phyloP scores from a whole-genome alignment of 2,888 invertebrate genomes.

The Adineta ricciae region DNA sequence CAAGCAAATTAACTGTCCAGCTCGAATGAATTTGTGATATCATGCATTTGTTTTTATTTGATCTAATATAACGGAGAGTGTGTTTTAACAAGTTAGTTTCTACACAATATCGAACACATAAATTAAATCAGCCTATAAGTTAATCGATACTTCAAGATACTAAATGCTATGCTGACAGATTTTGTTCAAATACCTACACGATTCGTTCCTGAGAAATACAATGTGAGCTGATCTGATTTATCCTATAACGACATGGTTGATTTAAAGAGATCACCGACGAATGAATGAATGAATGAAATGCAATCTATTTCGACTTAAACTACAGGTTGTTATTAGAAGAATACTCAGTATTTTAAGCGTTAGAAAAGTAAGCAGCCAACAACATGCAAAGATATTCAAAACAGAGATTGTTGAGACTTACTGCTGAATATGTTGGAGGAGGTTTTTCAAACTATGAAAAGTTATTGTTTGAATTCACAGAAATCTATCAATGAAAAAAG shows the following conservation, averaged over 20 bases:
- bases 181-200: background rate
- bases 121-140: too few relatives aligned
- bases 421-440: background rate
- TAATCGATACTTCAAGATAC: too few relatives aligned
- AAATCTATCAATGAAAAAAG: background rate
- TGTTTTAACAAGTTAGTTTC: background rate
- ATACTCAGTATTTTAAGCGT: too few relatives aligned
- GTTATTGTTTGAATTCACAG: background rate
- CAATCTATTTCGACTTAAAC: too few relatives aligned
- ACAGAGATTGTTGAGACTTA: background rate
- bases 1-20: background rate
- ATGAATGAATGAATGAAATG: too few relatives aligned
- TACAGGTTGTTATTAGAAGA: too few relatives aligned
- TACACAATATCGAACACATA: background rate
- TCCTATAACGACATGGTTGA: background rate
- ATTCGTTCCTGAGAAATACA: background rate
- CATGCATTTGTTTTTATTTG: background rate
- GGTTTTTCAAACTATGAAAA: conserved; percentile 22
- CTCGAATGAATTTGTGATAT: background rate
- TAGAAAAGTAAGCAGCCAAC: background rate
- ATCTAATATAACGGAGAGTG: background rate
- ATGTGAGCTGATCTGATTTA: background rate
- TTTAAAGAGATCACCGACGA: too few relatives aligned
- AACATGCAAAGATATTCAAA: background rate
- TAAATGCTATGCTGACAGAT: background rate